Base-by-base conservation (phyloP, 2,888 invertebrate genomes). In the Cephus rjabovi region DNA sequence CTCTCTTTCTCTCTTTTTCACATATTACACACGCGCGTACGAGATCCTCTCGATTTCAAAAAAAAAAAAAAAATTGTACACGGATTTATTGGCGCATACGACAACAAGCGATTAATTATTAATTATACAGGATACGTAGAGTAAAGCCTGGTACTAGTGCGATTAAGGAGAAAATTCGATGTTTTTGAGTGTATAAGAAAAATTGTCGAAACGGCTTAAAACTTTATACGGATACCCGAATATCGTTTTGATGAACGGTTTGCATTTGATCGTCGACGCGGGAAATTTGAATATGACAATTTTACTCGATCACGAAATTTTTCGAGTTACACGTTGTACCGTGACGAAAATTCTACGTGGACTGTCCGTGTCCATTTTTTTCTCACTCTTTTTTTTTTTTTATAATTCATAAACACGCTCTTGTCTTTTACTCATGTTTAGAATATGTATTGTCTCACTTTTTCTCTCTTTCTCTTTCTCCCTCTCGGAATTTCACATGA, bases 41-140 rank as follows among this genome's bases (percentile, higher is more conserved):
- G 87, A 86, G 83, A 83, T 40, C 6, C 15, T 15, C 6, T 40
- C 40, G 40, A 15, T 15, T 40, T 37, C 15, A 12, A 33, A 33
- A 33, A 33, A 33, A 37, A 37, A 40, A 12, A 35, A 37, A 37
- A 37, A 37, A 37, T 15, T 40, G 40, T 40, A 6, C 40, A 40
- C 40, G 40, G 40, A 40, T 40, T 40, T 40, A 40, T 40, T 40
- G 15, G 15, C 40, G 40, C 15, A 40, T 40, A 40, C 40, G 40
- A 40, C 1, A 40, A 4, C 40, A 40, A 40, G 40, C 40, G 40
- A 40, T 40, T 40, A 15, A 40, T 15, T 40, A 1, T 15, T 40
- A 40, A 40, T 40, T 40, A 6, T 4, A 1, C 40, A 15, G 40
- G 4, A 40, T 40, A 40, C 40, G 40, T 40, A 40, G 15, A 40